phyloP scores from a whole-genome alignment of 2,797 vertebrate genomes.

The Mareca penelope region DNA sequence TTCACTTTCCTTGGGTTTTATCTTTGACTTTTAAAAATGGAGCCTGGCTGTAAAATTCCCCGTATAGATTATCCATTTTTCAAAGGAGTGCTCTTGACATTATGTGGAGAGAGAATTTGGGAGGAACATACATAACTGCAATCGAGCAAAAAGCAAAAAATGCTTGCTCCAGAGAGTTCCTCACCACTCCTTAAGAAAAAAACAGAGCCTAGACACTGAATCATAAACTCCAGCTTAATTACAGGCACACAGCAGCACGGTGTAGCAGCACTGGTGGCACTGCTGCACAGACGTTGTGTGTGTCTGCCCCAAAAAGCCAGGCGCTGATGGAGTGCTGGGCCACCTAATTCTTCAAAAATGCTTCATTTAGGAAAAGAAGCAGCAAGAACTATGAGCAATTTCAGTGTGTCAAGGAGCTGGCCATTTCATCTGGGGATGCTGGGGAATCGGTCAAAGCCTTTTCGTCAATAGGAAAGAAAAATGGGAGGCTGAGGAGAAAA shows the following conservation, averaged over 20 bases:
- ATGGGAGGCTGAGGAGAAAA: conserved; percentile 12
- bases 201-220: conserved; percentile 52
- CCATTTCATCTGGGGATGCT: neutral
- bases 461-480: conserved; percentile 24
- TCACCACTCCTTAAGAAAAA: conserved; percentile 41
- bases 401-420: neutral
- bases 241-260: neutral
- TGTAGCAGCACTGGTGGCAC: neutral
- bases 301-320: neutral
- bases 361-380: conserved; percentile 25
- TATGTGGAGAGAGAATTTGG: conserved; percentile 20
- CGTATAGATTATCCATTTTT: conserved; percentile 63
- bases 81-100: conserved; percentile 35
- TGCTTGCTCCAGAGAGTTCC: conserved; percentile 31
- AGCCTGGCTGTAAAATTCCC: conserved; percentile 43
- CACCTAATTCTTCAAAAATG: conserved; percentile 40
- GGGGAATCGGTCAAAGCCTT: neutral
- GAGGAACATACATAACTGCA: conserved; percentile 38
- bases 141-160: conserved; percentile 36
- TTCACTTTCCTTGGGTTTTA: conserved; percentile 7
- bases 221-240: conserved; percentile 53
- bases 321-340: conserved; percentile 33
- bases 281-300: neutral
- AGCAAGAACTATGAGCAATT: conserved; percentile 26
- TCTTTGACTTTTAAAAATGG: conserved; percentile 50